Base-by-base conservation (phyloP, 2,888 invertebrate species). In the Protodeltote pygarga region DNA sequence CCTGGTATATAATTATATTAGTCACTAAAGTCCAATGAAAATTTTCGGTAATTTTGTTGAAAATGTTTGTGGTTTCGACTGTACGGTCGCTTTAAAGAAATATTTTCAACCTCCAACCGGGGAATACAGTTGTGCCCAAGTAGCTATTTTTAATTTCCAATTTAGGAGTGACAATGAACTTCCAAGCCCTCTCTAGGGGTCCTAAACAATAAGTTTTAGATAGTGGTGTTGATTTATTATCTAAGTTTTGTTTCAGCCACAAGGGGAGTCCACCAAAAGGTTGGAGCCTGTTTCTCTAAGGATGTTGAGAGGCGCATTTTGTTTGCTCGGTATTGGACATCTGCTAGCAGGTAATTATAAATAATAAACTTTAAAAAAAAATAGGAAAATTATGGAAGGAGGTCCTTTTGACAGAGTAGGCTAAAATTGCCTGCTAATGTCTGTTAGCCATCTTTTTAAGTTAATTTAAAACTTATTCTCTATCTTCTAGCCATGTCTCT, bases 251-350 rank as follows among this genome's bases (percentile, higher is more conserved):
- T 20, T 20, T 2, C 68, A 90, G 89, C 58, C 76, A n/a, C 87
- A 83, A 64, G 59, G 69, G 3, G 91, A 92, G 61, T 84, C 91
- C 2, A 76, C 84, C n/a, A 86, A 85, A 73, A 82, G 84, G 42
- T 85, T 95, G 37, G 93, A 94, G 60, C 95, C 96, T 0, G 93
- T 96, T 8, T 95, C 94, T 34, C 84, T 96, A 42, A 93, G 94
- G 69, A 95, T 95, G 94, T 77, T 96, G 0, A 94, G 95, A 52
- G 96, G 96, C 3, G 95, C 95, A 3, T 96, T 96, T 77, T 95
- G 95, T 75, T 89, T 95, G 23, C 87, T 96, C 4, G 87, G 94
- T 5, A 92, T 95, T 31, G 96, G 96, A 14, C 93, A 94, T 71
- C 73, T 93, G 5, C 72, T 94, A 29, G 94, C 95, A 72, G 93